phyloP scores from a whole-genome alignment of 2,888 invertebrate species.

The Spilosoma lubricipeda region DNA sequence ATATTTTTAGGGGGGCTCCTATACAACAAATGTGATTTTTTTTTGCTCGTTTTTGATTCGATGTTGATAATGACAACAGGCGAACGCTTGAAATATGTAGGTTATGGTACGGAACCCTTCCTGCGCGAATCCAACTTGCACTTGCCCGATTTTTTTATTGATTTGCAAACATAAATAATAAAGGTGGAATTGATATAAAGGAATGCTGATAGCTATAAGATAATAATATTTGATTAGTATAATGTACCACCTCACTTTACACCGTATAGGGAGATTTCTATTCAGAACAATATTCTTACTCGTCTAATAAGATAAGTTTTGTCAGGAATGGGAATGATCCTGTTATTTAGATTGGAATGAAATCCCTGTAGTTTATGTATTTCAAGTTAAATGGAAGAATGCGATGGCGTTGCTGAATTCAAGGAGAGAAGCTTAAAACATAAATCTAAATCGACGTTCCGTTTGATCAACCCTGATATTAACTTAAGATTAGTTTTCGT shows the following conservation, averaged over 20 bases:
- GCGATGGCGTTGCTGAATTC: slow-evolving; percentile 29
- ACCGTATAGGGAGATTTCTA: background rate
- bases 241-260: background rate
- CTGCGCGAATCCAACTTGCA: too few relatives aligned
- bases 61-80: too few relatives aligned
- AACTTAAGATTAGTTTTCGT: slow-evolving; percentile 55
- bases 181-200: background rate
- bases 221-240: background rate
- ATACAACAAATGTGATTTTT: too few relatives aligned
- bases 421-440: slow-evolving; percentile 27
- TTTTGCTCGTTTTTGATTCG: too few relatives aligned
- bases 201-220: background rate
- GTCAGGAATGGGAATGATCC: slow-evolving; percentile 6
- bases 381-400: slow-evolving; percentile 18
- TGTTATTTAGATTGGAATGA: slow-evolving; percentile 10
- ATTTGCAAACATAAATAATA: background rate
- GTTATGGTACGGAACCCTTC: too few relatives aligned
- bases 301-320: background rate
- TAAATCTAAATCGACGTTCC: slow-evolving; percentile 44
- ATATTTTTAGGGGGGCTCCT: too few relatives aligned
- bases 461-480: slow-evolving; percentile 40
- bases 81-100: too few relatives aligned
- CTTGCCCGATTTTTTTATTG: too few relatives aligned
- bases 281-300: background rate
- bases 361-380: slow-evolving; percentile 16